Percentiles rank a stretch among this genome's conserved stretches.
Evolutionary conservation across 2,888 invertebrate genomes (phyloP).

Genomic region (Candidula unifasciata): DNA sequence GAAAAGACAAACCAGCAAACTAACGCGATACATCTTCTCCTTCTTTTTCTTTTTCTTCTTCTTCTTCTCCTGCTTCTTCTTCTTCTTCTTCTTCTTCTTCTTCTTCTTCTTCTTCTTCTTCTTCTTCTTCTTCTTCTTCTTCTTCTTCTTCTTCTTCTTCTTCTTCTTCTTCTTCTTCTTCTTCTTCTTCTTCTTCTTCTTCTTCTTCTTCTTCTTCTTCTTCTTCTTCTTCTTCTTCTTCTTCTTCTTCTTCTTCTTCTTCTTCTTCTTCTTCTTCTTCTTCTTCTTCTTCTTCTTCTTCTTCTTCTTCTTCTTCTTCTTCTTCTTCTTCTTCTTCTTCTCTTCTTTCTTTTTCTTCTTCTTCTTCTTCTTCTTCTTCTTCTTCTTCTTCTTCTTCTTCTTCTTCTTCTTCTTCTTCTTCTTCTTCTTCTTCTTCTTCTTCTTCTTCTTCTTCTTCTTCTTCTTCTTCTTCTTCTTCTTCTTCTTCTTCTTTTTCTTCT

Average conservation of each 20-base stretch:
- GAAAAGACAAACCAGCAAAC: no score
- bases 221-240: background rate
- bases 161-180: no score
- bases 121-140: background rate
- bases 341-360: background rate
- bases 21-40: no score
- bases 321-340: background rate
- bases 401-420: background rate
- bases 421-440: background rate
- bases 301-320: background rate
- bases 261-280: background rate
- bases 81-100: no score
- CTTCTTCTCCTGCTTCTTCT: no score
- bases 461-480: background rate
- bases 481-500: background rate
- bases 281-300: background rate
- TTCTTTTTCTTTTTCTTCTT: no score
- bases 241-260: no score
- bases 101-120: no score
- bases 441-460: background rate
- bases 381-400: background rate
- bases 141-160: background rate
- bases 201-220: background rate
- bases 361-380: background rate
- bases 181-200: background rate